phyloP scores from a whole-genome alignment of 2,113 vertebrate species.

The Carlito syrichta region DNA sequence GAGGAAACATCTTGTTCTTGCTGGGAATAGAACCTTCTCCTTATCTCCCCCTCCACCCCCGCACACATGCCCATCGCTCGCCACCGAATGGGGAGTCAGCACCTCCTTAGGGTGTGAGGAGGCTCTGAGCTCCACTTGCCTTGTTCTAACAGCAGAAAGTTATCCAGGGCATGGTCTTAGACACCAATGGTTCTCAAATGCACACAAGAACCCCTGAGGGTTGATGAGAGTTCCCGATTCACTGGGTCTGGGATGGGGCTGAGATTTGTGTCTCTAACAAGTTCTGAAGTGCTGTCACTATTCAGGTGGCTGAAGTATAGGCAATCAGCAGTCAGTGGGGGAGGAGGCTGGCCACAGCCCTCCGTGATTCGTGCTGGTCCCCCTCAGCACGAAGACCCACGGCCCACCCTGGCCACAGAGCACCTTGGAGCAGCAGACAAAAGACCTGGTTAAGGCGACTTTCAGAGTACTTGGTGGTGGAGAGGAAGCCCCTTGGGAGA shows the following conservation, averaged over 20 bases:
- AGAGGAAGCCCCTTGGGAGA: background rate
- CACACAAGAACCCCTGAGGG: background rate
- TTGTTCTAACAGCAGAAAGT: too few species aligned
- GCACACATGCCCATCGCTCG: background rate
- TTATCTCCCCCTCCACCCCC: background rate
- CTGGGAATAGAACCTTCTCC: background rate
- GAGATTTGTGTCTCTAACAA: background rate
- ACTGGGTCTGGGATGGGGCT: background rate
- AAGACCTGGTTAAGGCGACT: background rate
- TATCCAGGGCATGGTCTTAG: too few species aligned
- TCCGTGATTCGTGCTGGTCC: background rate
- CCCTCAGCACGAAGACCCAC: background rate
- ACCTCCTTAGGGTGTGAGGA: background rate
- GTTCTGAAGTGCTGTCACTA: background rate
- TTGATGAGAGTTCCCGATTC: background rate
- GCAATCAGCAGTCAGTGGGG: too few species aligned
- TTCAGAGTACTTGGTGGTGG: fast-evolving
- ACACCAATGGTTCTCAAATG: background rate
- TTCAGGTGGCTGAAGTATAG: background rate
- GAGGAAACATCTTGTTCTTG: background rate
- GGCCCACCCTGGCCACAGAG: background rate
- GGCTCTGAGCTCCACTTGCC: background rate
- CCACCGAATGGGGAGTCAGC: background rate
- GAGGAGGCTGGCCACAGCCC: too few species aligned
- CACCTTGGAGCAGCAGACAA: background rate